Percentiles rank a stretch among this genome's conserved stretches.
Evolutionary conservation across 2,113 vertebrate genomes (phyloP).

Genomic region (Tupaia chinensis): DNA sequence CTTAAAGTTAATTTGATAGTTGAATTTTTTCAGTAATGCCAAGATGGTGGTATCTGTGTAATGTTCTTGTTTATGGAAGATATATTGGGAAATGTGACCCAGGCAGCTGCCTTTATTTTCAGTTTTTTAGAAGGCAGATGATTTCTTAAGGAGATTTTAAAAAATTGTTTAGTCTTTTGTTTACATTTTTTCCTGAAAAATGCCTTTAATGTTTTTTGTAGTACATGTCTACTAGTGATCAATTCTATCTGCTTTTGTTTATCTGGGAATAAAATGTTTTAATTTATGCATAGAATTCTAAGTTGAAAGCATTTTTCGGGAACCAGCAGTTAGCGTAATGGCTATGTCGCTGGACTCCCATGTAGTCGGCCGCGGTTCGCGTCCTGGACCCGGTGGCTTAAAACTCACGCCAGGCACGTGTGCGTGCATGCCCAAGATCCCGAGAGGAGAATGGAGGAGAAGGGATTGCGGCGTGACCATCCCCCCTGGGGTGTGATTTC

Average conservation of each 20-base stretch:
- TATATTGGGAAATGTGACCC: not conserved
- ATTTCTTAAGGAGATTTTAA: not conserved
- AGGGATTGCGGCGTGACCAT: no score
- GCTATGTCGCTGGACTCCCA: no score
- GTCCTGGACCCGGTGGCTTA: no score
- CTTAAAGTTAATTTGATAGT: not conserved
- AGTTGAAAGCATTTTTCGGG: not conserved
- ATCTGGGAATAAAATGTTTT: not conserved
- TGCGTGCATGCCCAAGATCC: no score
- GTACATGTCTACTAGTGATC: not conserved
- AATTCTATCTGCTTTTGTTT: not conserved
- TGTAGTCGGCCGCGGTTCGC: no score
- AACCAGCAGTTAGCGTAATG: no score
- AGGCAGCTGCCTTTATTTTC: not conserved
- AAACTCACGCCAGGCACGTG: no score
- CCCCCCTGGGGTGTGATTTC: no score
- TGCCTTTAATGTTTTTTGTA: not conserved
- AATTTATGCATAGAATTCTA: not conserved
- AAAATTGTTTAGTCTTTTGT: not conserved
- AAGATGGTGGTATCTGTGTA: not conserved
- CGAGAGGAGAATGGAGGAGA: no score
- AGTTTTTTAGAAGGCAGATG: not conserved
- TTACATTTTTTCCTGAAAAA: not conserved
- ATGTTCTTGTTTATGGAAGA: not conserved
- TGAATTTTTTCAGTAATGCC: not conserved